phyloP scores from a whole-genome alignment of 2,888 invertebrate species.

The Agrotis segetum region DNA sequence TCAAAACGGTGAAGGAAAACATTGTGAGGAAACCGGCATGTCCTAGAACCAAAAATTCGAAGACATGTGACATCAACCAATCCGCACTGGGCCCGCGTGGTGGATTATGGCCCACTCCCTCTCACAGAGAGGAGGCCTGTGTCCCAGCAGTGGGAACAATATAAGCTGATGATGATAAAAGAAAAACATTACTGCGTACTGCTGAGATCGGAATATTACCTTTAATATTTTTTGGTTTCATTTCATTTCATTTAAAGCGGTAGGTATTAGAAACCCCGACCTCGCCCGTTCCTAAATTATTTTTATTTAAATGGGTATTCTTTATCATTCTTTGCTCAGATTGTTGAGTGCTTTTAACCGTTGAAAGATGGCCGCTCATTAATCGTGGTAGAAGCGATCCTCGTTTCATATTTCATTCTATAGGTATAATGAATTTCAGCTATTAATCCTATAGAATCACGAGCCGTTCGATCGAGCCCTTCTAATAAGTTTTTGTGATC shows the following conservation, averaged over 20 bases:
- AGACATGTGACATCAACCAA: too few species aligned
- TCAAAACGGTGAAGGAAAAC: too few species aligned
- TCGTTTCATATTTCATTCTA: conserved; percentile 24
- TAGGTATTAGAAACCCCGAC: neutral
- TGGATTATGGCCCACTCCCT: too few species aligned
- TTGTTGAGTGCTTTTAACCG: conserved; percentile 18
- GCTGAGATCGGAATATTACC: too few species aligned
- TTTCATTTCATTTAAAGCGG: neutral
- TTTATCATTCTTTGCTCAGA: neutral
- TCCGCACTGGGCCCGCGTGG: too few species aligned
- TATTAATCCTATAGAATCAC: conserved; percentile 30
- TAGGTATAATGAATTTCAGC: conserved; percentile 27
- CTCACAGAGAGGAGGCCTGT: too few species aligned
- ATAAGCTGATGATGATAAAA: too few species aligned
- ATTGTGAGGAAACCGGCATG: too few species aligned
- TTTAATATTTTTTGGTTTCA: conserved; percentile 4
- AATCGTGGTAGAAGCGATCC: conserved; percentile 39
- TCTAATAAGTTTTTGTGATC: conserved; percentile 7
- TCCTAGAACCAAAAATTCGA: too few species aligned
- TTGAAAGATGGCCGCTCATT: conserved; percentile 38
- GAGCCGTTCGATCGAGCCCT: conserved; percentile 5
- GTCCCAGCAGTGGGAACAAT: too few species aligned
- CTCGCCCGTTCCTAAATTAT: neutral
- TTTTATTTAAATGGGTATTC: neutral
- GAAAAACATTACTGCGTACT: too few species aligned